Base-by-base conservation (phyloP, 1,140 invertebrate species). In the Drosophila watanabei region DNA sequence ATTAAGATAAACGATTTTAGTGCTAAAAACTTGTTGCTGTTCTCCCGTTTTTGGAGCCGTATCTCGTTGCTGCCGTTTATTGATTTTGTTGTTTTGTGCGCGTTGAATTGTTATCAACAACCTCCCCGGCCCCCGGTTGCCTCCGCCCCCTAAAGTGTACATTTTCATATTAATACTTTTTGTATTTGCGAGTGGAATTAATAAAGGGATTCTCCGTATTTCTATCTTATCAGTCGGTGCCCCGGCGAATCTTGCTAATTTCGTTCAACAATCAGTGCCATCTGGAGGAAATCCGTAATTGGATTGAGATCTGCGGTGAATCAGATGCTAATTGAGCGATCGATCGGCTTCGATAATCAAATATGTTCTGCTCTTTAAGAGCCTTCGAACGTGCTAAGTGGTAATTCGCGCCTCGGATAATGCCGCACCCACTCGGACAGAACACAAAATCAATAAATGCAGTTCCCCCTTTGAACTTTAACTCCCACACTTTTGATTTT, bases 381-480 rank as follows among this genome's bases (percentile, higher is more conserved):
- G 8, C 54, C 35, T 4, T 24, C 6, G 24, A 58, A 57, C 35
- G 72, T 65, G 66, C 58, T 59, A 73, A 57, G 24, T 72, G 32
- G 16, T 39, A 51, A 73, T 73, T 73, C 43, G 11, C 68, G 37
- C 46, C 46, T 61, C 33, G 30, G n/a, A 35, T 11, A 73, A 41
- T 43, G 46, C 54, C 70, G 46, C 68, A 73, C 70, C 70, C 70
- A 72, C 69, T 58, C 20, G n/a, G 16, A 18, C 37, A n/a, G n/a
- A 32, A 43, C 32, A 75, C 49, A 79, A 79, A 79, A 79, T 79
- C 75, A 79, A 79, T 79, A 79, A 79, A 56, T 78, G 75, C 75
- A 78, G 33, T 35, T 60, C 24, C 32, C 32, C 32, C 52, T 32
- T 16, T 45, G 24, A 64, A 64, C 18, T 52, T 69, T 71, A 64